phyloP scores from a whole-genome alignment of 2,797 vertebrate genomes.

The Mormyrops boulengeri region DNA sequence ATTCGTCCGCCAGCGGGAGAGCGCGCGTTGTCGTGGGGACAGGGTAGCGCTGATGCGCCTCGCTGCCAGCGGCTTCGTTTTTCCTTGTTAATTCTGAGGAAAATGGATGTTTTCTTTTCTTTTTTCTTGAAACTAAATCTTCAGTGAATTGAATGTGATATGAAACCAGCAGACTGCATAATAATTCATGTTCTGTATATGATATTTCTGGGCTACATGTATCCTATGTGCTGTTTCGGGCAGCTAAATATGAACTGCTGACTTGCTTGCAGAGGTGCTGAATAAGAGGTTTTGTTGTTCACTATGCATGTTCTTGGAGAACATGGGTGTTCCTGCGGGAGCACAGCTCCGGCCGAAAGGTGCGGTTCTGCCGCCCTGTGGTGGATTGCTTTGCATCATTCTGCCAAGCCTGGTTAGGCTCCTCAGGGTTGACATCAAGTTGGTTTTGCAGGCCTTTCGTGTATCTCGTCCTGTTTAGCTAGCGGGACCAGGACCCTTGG shows the following conservation, averaged over 20 bases:
- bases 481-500: background rate
- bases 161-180: background rate
- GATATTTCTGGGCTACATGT: background rate
- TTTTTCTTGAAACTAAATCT: background rate
- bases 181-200: background rate
- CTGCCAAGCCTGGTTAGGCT: background rate
- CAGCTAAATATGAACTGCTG: constrained; percentile 3
- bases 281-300: background rate
- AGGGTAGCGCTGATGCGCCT: background rate
- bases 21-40: background rate
- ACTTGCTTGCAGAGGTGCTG: background rate
- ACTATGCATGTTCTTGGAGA: background rate
- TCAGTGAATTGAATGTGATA: background rate
- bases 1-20: background rate
- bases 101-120: background rate
- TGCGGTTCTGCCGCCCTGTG: background rate
- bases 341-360: background rate
- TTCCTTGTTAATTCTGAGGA: background rate
- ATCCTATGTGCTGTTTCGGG: background rate
- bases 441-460: background rate
- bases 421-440: background rate
- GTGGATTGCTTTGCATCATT: background rate
- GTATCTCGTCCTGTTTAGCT: background rate
- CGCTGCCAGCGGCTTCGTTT: background rate
- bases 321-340: background rate